Evolutionary conservation across 1,140 invertebrate species (phyloP).

Genomic region (Macrostomum lignano): DNA sequence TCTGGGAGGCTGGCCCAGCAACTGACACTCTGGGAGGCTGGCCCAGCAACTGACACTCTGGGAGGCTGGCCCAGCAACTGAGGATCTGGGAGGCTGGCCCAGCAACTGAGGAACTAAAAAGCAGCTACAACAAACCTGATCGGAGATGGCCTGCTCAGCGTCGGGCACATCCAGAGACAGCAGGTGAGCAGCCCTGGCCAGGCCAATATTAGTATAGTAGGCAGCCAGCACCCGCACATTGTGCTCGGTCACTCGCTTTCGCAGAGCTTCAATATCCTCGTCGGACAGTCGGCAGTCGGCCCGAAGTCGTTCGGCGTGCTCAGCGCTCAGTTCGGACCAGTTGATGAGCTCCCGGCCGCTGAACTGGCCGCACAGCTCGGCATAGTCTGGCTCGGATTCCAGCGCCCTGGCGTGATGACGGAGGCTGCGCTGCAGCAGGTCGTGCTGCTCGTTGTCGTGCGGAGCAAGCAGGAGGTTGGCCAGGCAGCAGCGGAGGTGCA

Average conservation of each 20-base stretch:
- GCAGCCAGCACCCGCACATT: constrained; percentile 96
- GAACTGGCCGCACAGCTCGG: not conserved
- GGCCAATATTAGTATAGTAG: constrained; percentile 72
- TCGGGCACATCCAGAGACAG: constrained; percentile 46
- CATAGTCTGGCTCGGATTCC: constrained; percentile 59
- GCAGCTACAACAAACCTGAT: constrained; percentile 7
- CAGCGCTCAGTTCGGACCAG: not conserved
- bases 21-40: too few relatives aligned
- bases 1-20: too few relatives aligned
- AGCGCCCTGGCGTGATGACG: constrained; percentile 65
- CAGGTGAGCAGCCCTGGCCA: constrained; percentile 66
- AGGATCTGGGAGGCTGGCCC: not conserved
- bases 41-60: too few relatives aligned
- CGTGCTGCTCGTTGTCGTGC: constrained; percentile 85
- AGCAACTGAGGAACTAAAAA: not conserved
- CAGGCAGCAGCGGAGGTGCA: constrained; percentile 41
- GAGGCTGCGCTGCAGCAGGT: constrained; percentile 65
- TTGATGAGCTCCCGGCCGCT: constrained; percentile 7
- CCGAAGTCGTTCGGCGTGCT: not conserved
- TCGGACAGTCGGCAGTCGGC: constrained; percentile 35
- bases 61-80: not conserved
- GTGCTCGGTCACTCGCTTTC: constrained; percentile 29
- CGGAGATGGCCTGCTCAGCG: constrained; percentile 12
- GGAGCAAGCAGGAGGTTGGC: constrained; percentile 66
- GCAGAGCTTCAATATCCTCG: constrained; percentile 28